Percentiles rank a stretch among this genome's conserved stretches.
Conservation (phyloP, 2,113 vertebrate genomes). For the Chionis minor region DNA sequence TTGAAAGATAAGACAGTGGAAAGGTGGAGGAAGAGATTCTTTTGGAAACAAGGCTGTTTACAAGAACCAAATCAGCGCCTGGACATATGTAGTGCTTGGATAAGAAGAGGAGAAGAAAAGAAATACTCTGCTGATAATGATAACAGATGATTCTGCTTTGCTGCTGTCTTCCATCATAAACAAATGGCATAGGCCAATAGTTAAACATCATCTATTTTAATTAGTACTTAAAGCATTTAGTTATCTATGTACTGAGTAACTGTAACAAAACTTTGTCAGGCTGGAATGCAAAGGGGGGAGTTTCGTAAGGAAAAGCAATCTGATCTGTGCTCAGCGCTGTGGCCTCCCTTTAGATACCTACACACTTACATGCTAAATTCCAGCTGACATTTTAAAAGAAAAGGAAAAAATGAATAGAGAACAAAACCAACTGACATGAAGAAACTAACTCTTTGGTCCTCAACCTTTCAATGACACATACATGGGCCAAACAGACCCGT, state of each 20-base stretch:
- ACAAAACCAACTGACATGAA: neutral
- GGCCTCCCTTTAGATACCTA: conserved; percentile 15
- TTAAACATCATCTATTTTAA: conserved; percentile 54
- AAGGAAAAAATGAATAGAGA: neutral
- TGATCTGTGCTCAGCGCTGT: neutral
- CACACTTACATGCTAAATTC: neutral
- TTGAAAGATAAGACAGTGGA: conserved; percentile 54
- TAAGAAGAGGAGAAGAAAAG: conserved; percentile 7
- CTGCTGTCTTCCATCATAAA: conserved; percentile 42
- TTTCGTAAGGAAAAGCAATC: conserved; percentile 10
- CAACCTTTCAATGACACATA: neutral
- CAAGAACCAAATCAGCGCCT: neutral
- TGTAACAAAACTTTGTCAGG: conserved; percentile 36
- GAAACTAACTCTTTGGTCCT: neutral
- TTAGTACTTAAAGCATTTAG: conserved; percentile 37
- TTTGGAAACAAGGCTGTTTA: conserved; percentile 15
- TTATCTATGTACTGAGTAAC: conserved; percentile 43
- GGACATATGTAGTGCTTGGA: neutral
- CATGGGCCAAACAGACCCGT: neutral
- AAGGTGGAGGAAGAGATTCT: conserved; percentile 25
- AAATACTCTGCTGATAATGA: conserved; percentile 20
- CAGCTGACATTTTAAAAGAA: neutral
- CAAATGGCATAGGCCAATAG: conserved; percentile 32
- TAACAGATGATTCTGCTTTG: conserved; percentile 24
- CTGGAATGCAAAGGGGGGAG: conserved; percentile 13